A percentile compares a stretch with the other conserved stretches of the same genome.
Evolutionary conservation across 2,888 invertebrate species (phyloP).

Genomic region (Proisotoma minuta): DNA sequence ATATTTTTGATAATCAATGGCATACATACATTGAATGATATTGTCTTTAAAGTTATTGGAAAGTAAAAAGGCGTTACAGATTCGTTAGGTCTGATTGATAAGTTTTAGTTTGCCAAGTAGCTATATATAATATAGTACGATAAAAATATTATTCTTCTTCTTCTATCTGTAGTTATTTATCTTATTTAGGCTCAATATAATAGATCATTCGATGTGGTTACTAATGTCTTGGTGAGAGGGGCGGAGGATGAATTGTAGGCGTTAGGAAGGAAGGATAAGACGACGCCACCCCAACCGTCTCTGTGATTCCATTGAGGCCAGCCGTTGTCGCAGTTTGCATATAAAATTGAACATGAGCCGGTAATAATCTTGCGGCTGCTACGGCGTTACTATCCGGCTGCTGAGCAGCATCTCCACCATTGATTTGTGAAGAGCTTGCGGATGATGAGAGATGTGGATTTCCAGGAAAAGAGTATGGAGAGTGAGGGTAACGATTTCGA

Average conservation of each 20-base stretch:
- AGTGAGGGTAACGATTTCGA: conserved; percentile 36
- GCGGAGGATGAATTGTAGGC: conserved; percentile 37
- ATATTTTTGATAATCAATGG: no score
- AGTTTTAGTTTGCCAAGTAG: no score
- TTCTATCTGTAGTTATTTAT: no score
- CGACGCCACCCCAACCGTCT: conserved; percentile 33
- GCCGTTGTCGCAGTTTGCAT: conserved; percentile 36
- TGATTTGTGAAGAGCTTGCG: conserved; percentile 31
- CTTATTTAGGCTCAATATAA: conserved; percentile 27
- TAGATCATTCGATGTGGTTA: no score
- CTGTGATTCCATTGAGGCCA: conserved; percentile 37
- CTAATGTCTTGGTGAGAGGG: conserved; percentile 39
- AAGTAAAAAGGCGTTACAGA: no score
- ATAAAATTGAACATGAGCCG: conserved; percentile 38
- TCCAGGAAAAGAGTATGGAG: conserved; percentile 35
- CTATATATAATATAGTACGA: no score
- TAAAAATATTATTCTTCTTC: no score
- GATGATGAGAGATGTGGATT: conserved; percentile 28
- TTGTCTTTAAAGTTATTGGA: no score
- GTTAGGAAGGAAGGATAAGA: conserved; percentile 36
- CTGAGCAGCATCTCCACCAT: conserved; percentile 38
- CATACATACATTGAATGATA: no score
- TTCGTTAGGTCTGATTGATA: no score
- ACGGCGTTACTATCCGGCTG: conserved; percentile 34
- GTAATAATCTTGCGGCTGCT: conserved; percentile 33